Evolutionary conservation across 1,140 invertebrate species (phyloP).

Genomic region (Archivesica marissinica): DNA sequence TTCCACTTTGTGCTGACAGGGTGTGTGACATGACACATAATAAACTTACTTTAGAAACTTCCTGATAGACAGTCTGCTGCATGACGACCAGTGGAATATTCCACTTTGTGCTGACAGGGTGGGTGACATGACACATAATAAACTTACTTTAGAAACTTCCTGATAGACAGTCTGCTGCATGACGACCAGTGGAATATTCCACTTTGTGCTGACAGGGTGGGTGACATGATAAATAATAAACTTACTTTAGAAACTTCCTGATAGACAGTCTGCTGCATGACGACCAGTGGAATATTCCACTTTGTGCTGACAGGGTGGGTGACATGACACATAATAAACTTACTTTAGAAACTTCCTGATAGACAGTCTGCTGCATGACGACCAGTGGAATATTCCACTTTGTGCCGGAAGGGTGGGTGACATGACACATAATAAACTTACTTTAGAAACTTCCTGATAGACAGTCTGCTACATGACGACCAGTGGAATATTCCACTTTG

Average conservation of each 20-base stretch:
- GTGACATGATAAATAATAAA: slow-evolving; percentile 84
- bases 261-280: slow-evolving; percentile 91
- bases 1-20: too few species aligned
- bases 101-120: slow-evolving; percentile 73
- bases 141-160: slow-evolving; percentile 75
- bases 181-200: slow-evolving; percentile 88
- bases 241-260: slow-evolving; percentile 74
- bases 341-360: slow-evolving; percentile 74
- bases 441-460: too few species aligned
- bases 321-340: slow-evolving; percentile 84
- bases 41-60: slow-evolving; percentile 75
- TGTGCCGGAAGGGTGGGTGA: slow-evolving; percentile 73
- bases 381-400: slow-evolving; percentile 87
- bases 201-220: slow-evolving; percentile 71
- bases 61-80: slow-evolving; percentile 89
- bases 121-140: slow-evolving; percentile 84
- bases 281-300: slow-evolving; percentile 88
- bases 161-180: slow-evolving; percentile 90
- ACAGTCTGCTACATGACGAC: slow-evolving; percentile 92
- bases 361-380: slow-evolving; percentile 91
- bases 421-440: slow-evolving; percentile 86
- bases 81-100: slow-evolving; percentile 89
- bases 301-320: slow-evolving; percentile 71
- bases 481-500: slow-evolving; percentile 85
- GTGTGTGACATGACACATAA: not conserved